Base-by-base conservation (phyloP, 1,140 invertebrate genomes). In the Drosophila bifasciata region DNA sequence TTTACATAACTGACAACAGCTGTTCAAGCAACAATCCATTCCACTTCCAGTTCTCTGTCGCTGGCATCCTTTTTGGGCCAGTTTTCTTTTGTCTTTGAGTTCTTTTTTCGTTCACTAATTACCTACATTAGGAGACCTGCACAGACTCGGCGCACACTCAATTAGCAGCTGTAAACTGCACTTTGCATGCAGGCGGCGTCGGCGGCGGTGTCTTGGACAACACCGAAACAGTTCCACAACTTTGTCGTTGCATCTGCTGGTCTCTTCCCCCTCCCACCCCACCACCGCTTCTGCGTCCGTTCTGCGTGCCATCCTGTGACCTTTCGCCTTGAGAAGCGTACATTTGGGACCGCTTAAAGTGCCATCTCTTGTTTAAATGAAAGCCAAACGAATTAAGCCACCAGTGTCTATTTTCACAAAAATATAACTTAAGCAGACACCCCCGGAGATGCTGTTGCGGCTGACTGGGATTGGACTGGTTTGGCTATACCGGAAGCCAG, bases 121-220 rank as follows among this genome's bases (percentile, higher is more conserved):
- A 85, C 81, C 83, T 70, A 80, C 81, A 81, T 85, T 86, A 85
- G 60, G 61, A 61, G 69, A 85, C 73, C 81, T 86, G 81, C 81
- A 88, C 77, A 84, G 76, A 66, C 61, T 75, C 58, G 62, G 23
- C 50, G 66, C 64, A 74, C 74, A 85, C 81, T 85, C 81, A 85
- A 85, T 85, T 85, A 85, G 77, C 83, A 86, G 75, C 77, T 71
- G 73, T 67, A 86, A 86, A 63, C 79, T 59, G 74, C 60, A 80
- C 76, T 78, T 75, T 75, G 61, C 53, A 67, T 75, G 71, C 71
- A 66, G 70, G 50, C 45, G 50, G 40, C 51, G 19, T n/a, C n/a
- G n/a, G n/a, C n/a, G n/a, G 50, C 40, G 40, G 43, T n/a, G 36
- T 39, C 9, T 15, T 60, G 32, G 57, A 51, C 51, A 64, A 48